Evolutionary conservation across 2,113 vertebrate species (phyloP).

Genomic region (Callospermophilus lateralis): DNA sequence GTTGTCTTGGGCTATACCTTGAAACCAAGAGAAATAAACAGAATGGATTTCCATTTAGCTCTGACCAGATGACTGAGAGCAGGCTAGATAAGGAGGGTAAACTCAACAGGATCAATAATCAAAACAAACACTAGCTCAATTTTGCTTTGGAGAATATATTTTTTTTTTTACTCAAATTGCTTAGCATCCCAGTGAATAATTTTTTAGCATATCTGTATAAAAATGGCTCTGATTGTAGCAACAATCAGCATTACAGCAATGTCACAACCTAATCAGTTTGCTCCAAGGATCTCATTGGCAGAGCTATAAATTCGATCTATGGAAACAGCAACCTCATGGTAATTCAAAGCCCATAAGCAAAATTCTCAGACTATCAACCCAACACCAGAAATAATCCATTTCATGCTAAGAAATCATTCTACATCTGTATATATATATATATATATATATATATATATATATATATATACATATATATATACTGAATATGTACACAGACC

Average conservation of each 20-base stretch:
- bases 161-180: background rate
- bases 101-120: background rate
- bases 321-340: background rate
- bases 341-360: background rate
- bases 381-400: background rate
- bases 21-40: slow-evolving; percentile 14
- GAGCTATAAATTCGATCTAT: background rate
- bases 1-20: background rate
- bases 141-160: background rate
- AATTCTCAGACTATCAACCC: background rate
- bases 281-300: background rate
- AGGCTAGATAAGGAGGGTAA: background rate
- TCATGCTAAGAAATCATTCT: background rate
- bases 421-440: too few relatives aligned
- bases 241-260: background rate
- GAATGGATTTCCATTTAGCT: slow-evolving; percentile 48
- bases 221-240: background rate
- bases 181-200: background rate
- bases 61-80: background rate
- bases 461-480: too few relatives aligned
- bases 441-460: too few relatives aligned
- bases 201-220: background rate
- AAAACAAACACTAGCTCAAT: slow-evolving; percentile 36
- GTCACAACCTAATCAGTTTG: background rate
- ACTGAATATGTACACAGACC: background rate